A percentile compares a stretch with the other conserved stretches of the same genome.
These are phyloP conservation scores for Eulemur coronatus DNA, from an alignment of 2,797 vertebrate species.

Conservation along the genomic window DNA sequence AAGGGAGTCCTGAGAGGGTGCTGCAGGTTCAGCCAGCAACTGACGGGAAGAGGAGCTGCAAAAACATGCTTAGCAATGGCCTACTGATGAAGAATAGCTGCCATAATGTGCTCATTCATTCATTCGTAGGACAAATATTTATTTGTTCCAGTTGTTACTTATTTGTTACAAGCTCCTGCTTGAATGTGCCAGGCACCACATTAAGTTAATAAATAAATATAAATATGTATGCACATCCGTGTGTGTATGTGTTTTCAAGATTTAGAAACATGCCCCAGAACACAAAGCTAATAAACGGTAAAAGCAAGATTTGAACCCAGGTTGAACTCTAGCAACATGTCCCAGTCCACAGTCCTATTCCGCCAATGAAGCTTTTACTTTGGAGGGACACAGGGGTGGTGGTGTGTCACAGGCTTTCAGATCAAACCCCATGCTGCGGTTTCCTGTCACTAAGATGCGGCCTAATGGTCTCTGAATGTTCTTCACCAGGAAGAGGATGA, in stretches of 20 bases:
- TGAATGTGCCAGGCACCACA: background rate
- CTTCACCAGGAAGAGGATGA: background rate
- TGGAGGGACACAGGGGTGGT: background rate
- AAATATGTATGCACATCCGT: background rate
- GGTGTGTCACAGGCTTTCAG: background rate
- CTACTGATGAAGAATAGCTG: background rate
- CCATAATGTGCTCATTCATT: background rate
- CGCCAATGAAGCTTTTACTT: background rate
- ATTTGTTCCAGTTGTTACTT: background rate
- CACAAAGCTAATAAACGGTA: background rate
- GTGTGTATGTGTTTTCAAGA: background rate
- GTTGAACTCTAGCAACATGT: background rate
- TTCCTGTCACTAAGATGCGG: background rate
- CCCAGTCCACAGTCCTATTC: background rate
- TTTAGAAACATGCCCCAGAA: background rate
- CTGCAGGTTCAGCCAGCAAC: background rate
- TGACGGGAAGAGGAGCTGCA: background rate
- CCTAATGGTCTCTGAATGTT: background rate
- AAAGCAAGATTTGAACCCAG: background rate
- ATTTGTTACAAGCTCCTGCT: background rate
- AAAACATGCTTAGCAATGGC: background rate
- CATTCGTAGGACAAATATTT: background rate
- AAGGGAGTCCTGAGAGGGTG: background rate
- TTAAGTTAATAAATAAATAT: background rate
- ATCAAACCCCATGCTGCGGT: background rate